A percentile compares a stretch with the other conserved stretches of the same genome.
These are phyloP conservation scores for Suricata suricatta DNA, from an alignment of 2,113 vertebrate genomes.

Conservation along the genomic window DNA sequence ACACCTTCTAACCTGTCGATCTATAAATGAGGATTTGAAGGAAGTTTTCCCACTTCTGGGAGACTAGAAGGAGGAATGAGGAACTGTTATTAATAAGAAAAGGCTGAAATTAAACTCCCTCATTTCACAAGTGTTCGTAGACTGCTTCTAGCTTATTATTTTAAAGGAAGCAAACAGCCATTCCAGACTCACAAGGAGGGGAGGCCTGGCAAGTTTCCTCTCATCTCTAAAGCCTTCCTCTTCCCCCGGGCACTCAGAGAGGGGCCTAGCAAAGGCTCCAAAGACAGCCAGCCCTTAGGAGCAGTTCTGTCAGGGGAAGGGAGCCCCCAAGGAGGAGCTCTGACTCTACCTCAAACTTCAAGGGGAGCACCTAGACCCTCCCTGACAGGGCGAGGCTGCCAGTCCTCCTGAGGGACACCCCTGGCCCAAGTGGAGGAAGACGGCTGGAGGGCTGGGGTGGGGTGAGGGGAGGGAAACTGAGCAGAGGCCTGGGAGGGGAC, in stretches of 20 bases:
- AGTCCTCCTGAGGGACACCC: background rate
- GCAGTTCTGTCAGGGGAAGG: background rate
- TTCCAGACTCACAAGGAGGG: background rate
- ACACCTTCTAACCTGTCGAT: conserved; percentile 4
- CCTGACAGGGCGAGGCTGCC: background rate
- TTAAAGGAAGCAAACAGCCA: conserved; percentile 1
- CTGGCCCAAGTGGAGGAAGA: background rate
- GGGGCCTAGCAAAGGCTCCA: background rate
- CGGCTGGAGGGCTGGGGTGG: background rate
- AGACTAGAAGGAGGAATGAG: background rate
- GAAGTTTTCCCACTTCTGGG: background rate
- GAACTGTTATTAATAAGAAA: conserved; percentile 19
- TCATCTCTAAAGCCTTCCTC: background rate
- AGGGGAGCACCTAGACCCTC: background rate
- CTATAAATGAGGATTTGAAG: conserved; percentile 31
- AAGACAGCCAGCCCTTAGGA: background rate
- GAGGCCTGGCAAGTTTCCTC: background rate
- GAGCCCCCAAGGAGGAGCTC: background rate
- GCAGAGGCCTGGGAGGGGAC: background rate
- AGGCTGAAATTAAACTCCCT: background rate
- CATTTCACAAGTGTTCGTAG: background rate
- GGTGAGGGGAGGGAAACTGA: background rate
- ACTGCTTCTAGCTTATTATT: conserved; percentile 12
- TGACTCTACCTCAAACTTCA: background rate
- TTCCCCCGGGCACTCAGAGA: background rate